These are phyloP conservation scores for Pristionchus arcanus DNA, from an alignment of 2,888 invertebrate genomes.

Conservation along the genomic window DNA sequence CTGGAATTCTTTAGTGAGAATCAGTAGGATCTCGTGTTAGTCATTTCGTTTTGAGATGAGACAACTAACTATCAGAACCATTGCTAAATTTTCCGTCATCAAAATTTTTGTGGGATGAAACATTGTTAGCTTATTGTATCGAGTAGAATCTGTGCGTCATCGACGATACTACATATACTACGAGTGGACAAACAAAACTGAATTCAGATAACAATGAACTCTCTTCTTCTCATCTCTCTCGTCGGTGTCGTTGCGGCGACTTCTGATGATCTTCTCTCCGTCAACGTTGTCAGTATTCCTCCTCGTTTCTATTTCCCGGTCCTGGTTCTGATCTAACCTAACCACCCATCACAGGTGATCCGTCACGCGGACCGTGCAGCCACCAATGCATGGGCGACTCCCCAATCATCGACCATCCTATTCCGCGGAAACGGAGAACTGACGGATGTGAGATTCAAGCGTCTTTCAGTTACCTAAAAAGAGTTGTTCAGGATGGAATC, in stretches of 20 bases:
- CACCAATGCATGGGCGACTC: not conserved
- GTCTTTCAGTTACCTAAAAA: not conserved
- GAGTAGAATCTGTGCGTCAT: not conserved
- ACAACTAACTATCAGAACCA: not conserved
- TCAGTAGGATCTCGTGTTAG: not conserved
- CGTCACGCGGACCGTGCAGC: conserved; percentile 37
- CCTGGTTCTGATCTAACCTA: not conserved
- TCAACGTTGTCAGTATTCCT: not conserved
- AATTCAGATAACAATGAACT: conserved; percentile 14
- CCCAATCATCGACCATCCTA: conserved; percentile 3
- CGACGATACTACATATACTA: conserved; percentile 5
- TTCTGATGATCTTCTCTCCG: conserved; percentile 9
- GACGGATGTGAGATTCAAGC: conserved; percentile 24
- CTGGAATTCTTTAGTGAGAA: not conserved
- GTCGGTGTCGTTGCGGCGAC: not conserved
- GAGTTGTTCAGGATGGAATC: conserved; percentile 24
- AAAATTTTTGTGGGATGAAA: not conserved
- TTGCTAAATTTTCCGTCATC: not conserved
- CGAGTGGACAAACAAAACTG: not conserved
- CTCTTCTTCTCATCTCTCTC: not conserved
- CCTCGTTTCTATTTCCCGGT: not conserved
- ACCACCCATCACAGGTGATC: not conserved
- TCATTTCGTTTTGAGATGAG: not conserved
- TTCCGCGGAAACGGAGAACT: conserved; percentile 49
- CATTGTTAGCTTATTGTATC: not conserved